Evolutionary conservation across 2,113 vertebrate genomes (phyloP), one percentile per base, ranked within the genome.

Genomic region (Gambusia affinis): DNA sequence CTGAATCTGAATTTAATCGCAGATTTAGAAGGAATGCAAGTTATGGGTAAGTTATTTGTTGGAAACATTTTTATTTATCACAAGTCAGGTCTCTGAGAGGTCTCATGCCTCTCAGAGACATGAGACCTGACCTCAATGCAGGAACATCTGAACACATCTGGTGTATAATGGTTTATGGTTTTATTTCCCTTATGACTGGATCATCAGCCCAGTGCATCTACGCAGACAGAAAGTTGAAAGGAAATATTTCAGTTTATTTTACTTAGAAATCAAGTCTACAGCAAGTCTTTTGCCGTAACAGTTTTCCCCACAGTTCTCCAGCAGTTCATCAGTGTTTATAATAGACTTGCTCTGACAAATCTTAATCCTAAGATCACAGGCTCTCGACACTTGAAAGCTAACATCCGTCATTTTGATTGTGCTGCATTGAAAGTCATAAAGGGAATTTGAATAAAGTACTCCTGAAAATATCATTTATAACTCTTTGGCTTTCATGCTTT

Each of bases 321-420:
- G 37, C 17, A 27, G 42, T 39, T 30, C 44, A 37, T 64, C 30
- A 17, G 8, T 65, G 64, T 81, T 78, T 79, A 28, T 62, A 65
- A 73, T 22, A 72, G 54, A 78, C 51, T 75, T 70, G 14, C 64
- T 80, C 24, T 57, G 80, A 30, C 14, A 62, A 62, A 62, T 31
- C 24, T 30, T 62, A 14, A 62, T 62, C 28, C 29, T 17, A 30
- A 15, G 15, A 28, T 27, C 0, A 28, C 57, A 30, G 75, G 42
- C 72, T 80, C 70, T 63, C 73, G 35, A 75, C 39, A 78, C 60
- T 73, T 57, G 39, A 61, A 15, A 27, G 66, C 64, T 73, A 78
- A 60, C 78, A 79, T 85, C 82, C 75, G 67, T 83, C 82, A 12
- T 62, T 62, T 29, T 29, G 8, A 30, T 83, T 76, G 22, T 54